Conservation (phyloP, 2,888 invertebrate genomes). For the Bombyx huttoni region DNA sequence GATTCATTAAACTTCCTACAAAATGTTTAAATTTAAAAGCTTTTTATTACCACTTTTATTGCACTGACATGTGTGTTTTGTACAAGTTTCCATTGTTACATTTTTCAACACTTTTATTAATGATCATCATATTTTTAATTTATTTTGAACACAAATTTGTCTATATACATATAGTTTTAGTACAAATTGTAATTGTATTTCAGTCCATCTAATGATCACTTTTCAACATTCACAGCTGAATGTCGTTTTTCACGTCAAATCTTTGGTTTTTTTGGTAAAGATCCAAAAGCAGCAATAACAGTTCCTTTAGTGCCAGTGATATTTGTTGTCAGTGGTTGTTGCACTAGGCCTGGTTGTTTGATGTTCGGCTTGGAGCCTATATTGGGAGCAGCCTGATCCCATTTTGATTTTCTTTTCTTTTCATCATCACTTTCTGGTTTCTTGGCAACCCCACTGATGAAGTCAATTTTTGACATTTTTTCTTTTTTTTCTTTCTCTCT, state of each 20-base stretch:
- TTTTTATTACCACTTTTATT: too few relatives aligned
- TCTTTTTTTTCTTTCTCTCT: conserved; percentile 92
- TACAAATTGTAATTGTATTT: too few relatives aligned
- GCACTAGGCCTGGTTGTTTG: conserved; percentile 79
- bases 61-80: too few relatives aligned
- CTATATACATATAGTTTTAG: too few relatives aligned
- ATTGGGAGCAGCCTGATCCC: conserved; percentile 87
- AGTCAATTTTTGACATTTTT: conserved; percentile 84
- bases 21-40: too few relatives aligned
- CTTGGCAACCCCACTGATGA: conserved; percentile 81
- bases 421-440: conserved; percentile 81
- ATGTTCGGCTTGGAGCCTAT: conserved; percentile 70
- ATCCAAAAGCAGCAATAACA: conserved; percentile 93
- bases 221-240: conserved; percentile 2
- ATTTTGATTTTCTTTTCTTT: conserved; percentile 90
- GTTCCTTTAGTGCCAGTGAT: conserved; percentile 93
- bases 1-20: too few relatives aligned
- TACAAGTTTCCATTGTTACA: too few relatives aligned
- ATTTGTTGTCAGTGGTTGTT: conserved; percentile 82
- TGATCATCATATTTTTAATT: too few relatives aligned
- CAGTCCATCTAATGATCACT: too few relatives aligned
- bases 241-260: conserved; percentile 27
- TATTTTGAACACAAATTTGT: too few relatives aligned
- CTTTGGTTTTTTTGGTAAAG: conserved; percentile 86
- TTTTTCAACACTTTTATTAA: too few relatives aligned